Percentiles rank a stretch among this genome's conserved stretches.
Conservation (phyloP, 1,140 invertebrate genomes). For the Solenopsis invicta region DNA sequence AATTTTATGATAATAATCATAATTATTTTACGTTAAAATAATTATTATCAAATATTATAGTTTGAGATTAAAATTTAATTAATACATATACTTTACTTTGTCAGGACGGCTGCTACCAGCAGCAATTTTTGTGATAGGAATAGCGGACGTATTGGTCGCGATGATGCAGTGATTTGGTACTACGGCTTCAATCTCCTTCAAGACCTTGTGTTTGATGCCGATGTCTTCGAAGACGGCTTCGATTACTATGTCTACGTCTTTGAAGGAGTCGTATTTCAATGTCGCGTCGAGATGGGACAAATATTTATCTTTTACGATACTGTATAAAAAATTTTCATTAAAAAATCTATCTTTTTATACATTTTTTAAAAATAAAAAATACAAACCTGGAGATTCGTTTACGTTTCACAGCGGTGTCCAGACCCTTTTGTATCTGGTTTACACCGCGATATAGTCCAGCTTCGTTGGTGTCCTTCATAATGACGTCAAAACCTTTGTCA, state of each 20-base stretch:
- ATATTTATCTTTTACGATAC: slow-evolving; percentile 92
- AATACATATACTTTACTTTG: slow-evolving; percentile 90
- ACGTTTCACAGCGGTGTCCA: slow-evolving; percentile 93
- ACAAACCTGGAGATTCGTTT: slow-evolving; percentile 90
- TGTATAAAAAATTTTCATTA: slow-evolving; percentile 79
- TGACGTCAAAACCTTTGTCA: slow-evolving; percentile 96
- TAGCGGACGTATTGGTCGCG: slow-evolving; percentile 99
- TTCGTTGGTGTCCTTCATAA: slow-evolving; percentile 96
- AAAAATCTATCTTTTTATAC: slow-evolving; percentile 43
- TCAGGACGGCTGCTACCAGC: slow-evolving; percentile 96
- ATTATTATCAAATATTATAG: slow-evolving; percentile 77
- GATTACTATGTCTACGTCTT: slow-evolving; percentile 97
- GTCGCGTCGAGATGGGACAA: slow-evolving; percentile 94
- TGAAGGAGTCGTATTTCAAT: slow-evolving; percentile 95
- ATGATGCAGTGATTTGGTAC: slow-evolving; percentile 97
- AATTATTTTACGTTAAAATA: slow-evolving; percentile 22
- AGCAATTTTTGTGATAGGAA: slow-evolving; percentile 98
- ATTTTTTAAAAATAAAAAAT: not conserved
- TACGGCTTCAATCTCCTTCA: slow-evolving; percentile 97
- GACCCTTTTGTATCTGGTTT: slow-evolving; percentile 95
- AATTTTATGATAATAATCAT: not conserved
- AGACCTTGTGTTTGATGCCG: slow-evolving; percentile 98
- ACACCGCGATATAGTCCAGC: slow-evolving; percentile 95
- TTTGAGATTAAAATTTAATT: slow-evolving; percentile 59
- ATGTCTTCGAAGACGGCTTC: slow-evolving; percentile 99